A percentile compares a stretch with the other conserved stretches of the same genome.
Conservation (phyloP, 2,797 vertebrate species). For the Acipenser ruthenus region DNA sequence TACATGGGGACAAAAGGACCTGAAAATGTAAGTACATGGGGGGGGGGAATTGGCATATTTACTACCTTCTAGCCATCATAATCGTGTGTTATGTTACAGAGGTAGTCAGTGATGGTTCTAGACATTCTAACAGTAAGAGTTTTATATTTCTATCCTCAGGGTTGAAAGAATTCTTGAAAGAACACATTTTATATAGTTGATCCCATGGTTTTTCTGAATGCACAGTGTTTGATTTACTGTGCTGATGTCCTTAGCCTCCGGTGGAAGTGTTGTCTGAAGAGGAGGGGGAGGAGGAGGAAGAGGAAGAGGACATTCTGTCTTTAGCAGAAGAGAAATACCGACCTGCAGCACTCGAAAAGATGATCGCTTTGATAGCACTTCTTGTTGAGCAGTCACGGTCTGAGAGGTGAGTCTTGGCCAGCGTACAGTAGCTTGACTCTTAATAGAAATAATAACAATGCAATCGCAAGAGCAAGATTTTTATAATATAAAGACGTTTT, state of each 20-base stretch:
- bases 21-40: conserved; percentile 79
- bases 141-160: not conserved
- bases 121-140: not conserved
- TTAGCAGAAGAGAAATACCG: conserved; percentile 96
- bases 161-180: not conserved
- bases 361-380: conserved; percentile 94
- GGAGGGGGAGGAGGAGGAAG: conserved; percentile 93
- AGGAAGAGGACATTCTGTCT: conserved; percentile 94
- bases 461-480: too few species aligned
- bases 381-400: conserved; percentile 95
- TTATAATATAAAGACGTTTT: too few species aligned
- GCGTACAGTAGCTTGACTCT: too few species aligned
- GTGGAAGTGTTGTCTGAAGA: conserved; percentile 97
- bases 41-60: too few species aligned
- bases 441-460: too few species aligned
- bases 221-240: not conserved
- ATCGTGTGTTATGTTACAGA: too few species aligned
- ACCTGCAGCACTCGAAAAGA: conserved; percentile 94
- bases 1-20: conserved; percentile 99
- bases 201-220: not conserved
- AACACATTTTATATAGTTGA: not conserved
- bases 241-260: conserved; percentile 66
- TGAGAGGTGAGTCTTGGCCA: conserved; percentile 68
- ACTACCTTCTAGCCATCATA: too few species aligned
- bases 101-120: too few species aligned